These are phyloP conservation scores for Pterostichus madidus DNA, from an alignment of 2,888 invertebrate species.

Conservation along the genomic window DNA sequence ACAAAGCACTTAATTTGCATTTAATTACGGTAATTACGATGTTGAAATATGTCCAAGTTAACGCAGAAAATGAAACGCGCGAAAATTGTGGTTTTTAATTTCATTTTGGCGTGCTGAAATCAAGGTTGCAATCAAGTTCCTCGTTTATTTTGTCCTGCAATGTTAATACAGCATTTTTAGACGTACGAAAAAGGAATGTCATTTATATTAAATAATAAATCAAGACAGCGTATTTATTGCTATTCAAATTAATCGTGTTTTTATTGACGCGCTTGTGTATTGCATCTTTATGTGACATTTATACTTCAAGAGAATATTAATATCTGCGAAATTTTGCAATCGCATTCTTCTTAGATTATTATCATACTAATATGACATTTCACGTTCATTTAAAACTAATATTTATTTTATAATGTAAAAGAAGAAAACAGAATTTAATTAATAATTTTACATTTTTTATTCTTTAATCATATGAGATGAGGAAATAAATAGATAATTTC, in stretches of 20 bases:
- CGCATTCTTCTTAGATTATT: background rate
- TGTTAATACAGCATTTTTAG: constrained; percentile 4
- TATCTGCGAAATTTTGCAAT: background rate
- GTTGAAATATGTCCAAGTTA: constrained; percentile 53
- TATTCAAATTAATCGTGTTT: constrained; percentile 24
- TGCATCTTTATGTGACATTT: background rate
- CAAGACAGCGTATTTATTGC: background rate
- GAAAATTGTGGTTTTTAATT: constrained; percentile 49
- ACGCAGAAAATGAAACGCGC: constrained; percentile 22
- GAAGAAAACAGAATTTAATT: no score
- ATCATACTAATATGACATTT: background rate
- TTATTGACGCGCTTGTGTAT: background rate
- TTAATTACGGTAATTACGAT: constrained; percentile 59
- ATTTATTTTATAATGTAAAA: no score
- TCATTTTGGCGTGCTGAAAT: constrained; percentile 43
- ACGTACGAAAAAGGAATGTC: background rate
- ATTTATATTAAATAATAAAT: constrained; percentile 32
- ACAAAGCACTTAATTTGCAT: constrained; percentile 63
- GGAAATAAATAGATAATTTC: no score
- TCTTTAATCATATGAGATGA: no score
- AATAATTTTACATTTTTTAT: no score
- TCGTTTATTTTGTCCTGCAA: constrained; percentile 1
- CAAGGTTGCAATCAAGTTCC: constrained; percentile 35
- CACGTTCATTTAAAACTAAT: no score
- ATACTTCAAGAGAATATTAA: constrained; percentile 1